Conservation (phyloP, 2,888 invertebrate species). For the Tenthredo scrophulariae region DNA sequence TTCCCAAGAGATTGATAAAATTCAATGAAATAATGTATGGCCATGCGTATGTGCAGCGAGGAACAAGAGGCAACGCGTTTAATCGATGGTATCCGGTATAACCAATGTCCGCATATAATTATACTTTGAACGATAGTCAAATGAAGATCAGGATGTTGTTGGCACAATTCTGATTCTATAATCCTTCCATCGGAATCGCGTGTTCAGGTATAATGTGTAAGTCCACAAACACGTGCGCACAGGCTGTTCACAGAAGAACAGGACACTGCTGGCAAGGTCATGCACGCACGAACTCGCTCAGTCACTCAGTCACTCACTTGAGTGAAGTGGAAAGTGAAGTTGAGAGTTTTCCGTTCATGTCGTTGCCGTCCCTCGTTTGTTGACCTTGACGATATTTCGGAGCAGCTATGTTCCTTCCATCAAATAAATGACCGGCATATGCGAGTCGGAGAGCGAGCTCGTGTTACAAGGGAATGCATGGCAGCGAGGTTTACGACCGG, state of each 20-base stretch:
- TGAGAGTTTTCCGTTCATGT: constrained; percentile 36
- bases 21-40: background rate
- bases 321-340: constrained; percentile 53
- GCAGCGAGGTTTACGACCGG: constrained; percentile 40
- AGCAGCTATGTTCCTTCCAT: background rate
- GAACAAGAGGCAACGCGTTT: background rate
- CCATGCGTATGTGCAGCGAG: background rate
- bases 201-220: background rate
- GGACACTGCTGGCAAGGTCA: constrained; percentile 47
- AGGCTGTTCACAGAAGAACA: constrained; percentile 36
- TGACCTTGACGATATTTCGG: constrained; percentile 45
- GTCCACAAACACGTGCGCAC: background rate
- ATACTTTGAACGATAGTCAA: background rate
- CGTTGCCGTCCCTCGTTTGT: background rate
- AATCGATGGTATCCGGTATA: background rate
- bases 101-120: background rate
- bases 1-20: background rate
- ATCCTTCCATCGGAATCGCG: constrained; percentile 11
- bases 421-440: background rate
- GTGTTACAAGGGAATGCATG: constrained; percentile 11
- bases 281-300: constrained; percentile 35
- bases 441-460: background rate
- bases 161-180: background rate
- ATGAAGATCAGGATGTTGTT: background rate
- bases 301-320: constrained; percentile 21